A percentile compares a stretch with the other conserved stretches of the same genome.
phyloP scores from a whole-genome alignment of 1,140 invertebrate genomes.

The Tigriopus japonicus region DNA sequence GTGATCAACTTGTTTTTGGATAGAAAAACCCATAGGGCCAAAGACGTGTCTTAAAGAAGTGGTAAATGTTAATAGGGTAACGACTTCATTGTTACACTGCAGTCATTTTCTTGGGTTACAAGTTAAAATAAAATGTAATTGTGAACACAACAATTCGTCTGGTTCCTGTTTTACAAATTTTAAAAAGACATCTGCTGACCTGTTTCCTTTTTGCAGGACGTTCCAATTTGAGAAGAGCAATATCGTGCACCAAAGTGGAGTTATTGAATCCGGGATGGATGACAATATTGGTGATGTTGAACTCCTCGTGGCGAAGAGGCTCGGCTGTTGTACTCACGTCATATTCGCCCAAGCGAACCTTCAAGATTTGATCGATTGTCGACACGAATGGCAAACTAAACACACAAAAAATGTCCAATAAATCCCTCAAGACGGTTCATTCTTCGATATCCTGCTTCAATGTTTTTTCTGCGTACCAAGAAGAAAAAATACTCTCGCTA shows the following conservation, averaged over 20 bases:
- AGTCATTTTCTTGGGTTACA: no score
- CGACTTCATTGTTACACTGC: no score
- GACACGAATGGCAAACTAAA: neutral
- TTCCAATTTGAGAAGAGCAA: constrained; percentile 26
- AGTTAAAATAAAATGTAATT: no score
- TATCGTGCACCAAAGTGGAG: constrained; percentile 24
- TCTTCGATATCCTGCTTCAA: neutral
- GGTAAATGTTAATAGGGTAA: no score
- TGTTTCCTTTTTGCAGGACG: constrained; percentile 21
- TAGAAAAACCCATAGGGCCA: no score
- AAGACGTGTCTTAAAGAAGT: no score
- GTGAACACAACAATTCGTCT: no score
- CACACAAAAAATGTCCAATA: constrained; percentile 8
- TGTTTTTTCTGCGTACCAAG: no score
- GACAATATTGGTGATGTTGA: constrained; percentile 20
- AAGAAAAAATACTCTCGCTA: no score
- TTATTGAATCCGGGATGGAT: constrained; percentile 19
- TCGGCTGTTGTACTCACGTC: constrained; percentile 27
- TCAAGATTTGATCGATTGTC: constrained; percentile 21
- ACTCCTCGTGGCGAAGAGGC: constrained; percentile 22
- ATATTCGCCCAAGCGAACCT: constrained; percentile 31
- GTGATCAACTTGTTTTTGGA: no score
- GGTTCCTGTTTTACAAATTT: neutral
- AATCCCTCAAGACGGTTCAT: neutral
- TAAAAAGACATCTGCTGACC: neutral